phyloP scores from a whole-genome alignment of 1,140 invertebrate species.

The Belonocnema kinseyi region DNA sequence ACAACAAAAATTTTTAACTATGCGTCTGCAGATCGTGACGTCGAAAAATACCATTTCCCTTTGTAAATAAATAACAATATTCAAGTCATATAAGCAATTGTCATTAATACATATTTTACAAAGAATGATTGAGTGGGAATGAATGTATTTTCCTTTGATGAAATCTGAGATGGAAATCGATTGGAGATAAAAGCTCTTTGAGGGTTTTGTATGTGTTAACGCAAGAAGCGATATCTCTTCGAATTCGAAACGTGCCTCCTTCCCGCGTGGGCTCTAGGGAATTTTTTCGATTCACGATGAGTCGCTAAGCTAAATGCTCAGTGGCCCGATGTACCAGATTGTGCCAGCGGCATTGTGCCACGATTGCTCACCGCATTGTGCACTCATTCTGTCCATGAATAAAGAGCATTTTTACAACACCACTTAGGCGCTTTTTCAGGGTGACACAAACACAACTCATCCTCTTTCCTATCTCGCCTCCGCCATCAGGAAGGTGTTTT shows the following conservation, averaged over 20 bases:
- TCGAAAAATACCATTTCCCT: too few relatives aligned
- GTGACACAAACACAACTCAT: slow-evolving; percentile 58
- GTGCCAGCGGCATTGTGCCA: slow-evolving; percentile 51
- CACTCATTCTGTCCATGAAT: slow-evolving; percentile 58
- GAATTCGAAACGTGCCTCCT: slow-evolving; percentile 58
- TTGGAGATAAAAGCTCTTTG: slow-evolving; percentile 13
- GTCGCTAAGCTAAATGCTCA: slow-evolving; percentile 60
- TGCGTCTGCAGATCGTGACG: too few relatives aligned
- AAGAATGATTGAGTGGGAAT: not conserved
- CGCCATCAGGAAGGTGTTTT: slow-evolving; percentile 5
- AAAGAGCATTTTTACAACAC: slow-evolving; percentile 63
- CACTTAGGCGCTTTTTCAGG: slow-evolving; percentile 52
- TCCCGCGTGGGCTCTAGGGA: slow-evolving; percentile 57
- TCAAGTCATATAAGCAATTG: not conserved
- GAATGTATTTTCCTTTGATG: slow-evolving; percentile 1
- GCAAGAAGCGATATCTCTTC: slow-evolving; percentile 37
- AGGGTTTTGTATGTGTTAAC: not conserved
- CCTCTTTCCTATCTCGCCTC: slow-evolving; percentile 41
- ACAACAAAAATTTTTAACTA: too few relatives aligned
- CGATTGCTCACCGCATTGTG: slow-evolving; percentile 51
- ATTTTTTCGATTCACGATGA: slow-evolving; percentile 65
- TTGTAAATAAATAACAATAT: too few relatives aligned
- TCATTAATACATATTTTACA: not conserved
- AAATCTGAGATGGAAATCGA: slow-evolving; percentile 17
- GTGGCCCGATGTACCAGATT: slow-evolving; percentile 55